A percentile compares a stretch with the other conserved stretches of the same genome.
phyloP scores from a whole-genome alignment of 2,113 vertebrate genomes.

The Pseudorasbora parva region DNA sequence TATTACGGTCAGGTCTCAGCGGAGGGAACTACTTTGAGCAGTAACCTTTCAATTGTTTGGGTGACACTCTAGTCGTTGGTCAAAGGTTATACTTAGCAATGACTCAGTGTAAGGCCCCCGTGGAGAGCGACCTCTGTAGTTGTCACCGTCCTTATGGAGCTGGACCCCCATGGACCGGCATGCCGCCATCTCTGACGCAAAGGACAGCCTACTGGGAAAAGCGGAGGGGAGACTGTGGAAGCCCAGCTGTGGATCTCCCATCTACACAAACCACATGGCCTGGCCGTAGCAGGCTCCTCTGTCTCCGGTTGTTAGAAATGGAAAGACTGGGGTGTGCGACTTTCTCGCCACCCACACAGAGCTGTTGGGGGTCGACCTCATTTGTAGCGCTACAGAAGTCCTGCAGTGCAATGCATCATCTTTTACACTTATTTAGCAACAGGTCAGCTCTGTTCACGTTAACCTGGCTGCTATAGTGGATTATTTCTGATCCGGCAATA shows the following conservation, averaged over 20 bases:
- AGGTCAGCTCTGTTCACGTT: conserved; percentile 14
- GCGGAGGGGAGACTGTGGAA: neutral
- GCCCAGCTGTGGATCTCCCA: conserved; percentile 33
- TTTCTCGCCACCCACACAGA: neutral
- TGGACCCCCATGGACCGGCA: conserved; percentile 8
- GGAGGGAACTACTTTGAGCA: conserved; percentile 34
- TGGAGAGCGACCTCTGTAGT: conserved; percentile 32
- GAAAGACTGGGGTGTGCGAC: neutral
- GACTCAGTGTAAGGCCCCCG: conserved; percentile 39
- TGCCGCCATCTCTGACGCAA: conserved; percentile 39
- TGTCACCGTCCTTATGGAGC: conserved; percentile 37
- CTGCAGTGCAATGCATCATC: conserved; percentile 32
- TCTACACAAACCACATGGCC: neutral
- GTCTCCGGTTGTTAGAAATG: neutral
- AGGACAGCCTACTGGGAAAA: conserved; percentile 15
- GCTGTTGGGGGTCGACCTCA: neutral
- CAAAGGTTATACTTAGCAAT: conserved; percentile 34
- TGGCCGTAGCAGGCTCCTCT: neutral
- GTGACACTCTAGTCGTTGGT: conserved; percentile 40
- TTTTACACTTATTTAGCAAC: conserved; percentile 26
- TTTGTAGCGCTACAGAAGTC: neutral
- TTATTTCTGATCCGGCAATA: conserved; percentile 1
- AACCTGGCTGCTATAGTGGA: conserved; percentile 10
- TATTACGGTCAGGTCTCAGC: conserved; percentile 46
- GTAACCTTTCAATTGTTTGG: conserved; percentile 45